Evolutionary conservation across 2,797 vertebrate species (phyloP), one percentile per base, ranked within the genome.

Genomic region (Pseudochaenichthys georgianus): DNA sequence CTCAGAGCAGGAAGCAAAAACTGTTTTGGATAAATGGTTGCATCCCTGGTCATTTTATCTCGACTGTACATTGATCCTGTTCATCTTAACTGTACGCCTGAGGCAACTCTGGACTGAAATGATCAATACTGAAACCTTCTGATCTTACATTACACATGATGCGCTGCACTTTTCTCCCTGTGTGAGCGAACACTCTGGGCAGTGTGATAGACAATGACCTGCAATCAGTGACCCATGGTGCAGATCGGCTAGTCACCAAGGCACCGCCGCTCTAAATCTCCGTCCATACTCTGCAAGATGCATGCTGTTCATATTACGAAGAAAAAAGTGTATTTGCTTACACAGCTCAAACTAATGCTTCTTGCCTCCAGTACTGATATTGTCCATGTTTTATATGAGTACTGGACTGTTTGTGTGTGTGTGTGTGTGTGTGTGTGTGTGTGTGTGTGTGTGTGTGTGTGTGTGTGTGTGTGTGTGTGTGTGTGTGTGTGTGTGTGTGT

Each of bases 141-240:
- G 77, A 89, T 87, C 73, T 77, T 62, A 70, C 65, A 73, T 80
- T 81, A 65, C 31, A 78, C 57, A 78, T 63, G 48, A 66, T 54
- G 45, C 65, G 50, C 31, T 52, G 21, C 16, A 58, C 46, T 51
- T 60, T 13, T 57, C 45, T 53, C 31, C 42, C 42, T 15, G 13
- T 57, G 12, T 71, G 50, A 64, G 15, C 41, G 54, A 50, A 60
- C n/a, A 7, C 9, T 28, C 42, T 69, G 53, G 69, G 38, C 65
- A 64, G 72, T 53, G 28, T 38, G 23, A 12, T 7, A 9, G 54
- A 5, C 17, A 23, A 9, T 60, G 28, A 42, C 21, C 31, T 51
- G 38, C 3, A 4, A 41, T 75, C 53, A 6, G 15, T 41, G 63
- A 52, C 45, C 10, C 23, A 6, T 7, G 19, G 5, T 60, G 16